Conservation (phyloP, 2,797 vertebrate genomes). For the Chelon labrosus region DNA sequence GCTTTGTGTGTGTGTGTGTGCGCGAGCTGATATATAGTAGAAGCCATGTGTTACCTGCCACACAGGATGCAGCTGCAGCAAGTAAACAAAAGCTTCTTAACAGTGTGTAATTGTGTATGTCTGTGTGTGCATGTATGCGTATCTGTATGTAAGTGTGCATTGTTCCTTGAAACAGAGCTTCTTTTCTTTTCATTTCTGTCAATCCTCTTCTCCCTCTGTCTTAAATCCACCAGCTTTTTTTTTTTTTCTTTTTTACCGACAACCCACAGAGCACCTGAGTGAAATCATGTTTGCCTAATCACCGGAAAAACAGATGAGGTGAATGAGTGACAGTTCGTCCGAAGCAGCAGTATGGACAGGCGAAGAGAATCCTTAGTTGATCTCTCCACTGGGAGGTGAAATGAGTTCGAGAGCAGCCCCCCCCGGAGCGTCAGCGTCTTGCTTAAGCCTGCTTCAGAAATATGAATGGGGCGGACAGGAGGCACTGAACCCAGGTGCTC, state of each 20-base stretch:
- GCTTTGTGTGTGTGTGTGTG: conserved; percentile 28
- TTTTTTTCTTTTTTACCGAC: too few relatives aligned
- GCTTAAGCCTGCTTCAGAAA: conserved; percentile 24
- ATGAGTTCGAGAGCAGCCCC: conserved; percentile 10
- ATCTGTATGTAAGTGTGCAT: conserved; percentile 12
- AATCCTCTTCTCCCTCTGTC: conserved; percentile 47
- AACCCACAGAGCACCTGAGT: conserved; percentile 1
- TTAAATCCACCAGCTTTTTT: conserved; percentile 48
- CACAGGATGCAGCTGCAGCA: conserved; percentile 82
- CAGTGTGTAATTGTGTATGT: conserved; percentile 13
- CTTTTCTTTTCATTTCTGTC: conserved; percentile 51
- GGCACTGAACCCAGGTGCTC: background rate
- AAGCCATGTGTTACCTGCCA: conserved; percentile 58
- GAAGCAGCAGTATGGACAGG: conserved; percentile 7
- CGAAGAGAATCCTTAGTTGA: conserved; percentile 29
- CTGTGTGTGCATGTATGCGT: background rate
- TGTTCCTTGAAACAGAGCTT: conserved; percentile 43
- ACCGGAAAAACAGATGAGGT: conserved; percentile 37
- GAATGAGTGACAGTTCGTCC: conserved; percentile 32
- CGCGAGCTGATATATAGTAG: conserved; percentile 24
- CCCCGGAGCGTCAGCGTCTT: conserved; percentile 19
- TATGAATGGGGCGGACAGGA: background rate
- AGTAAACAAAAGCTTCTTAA: conserved; percentile 59
- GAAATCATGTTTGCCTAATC: conserved; percentile 60
- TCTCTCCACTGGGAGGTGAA: conserved; percentile 10